Evolutionary conservation across 92 coral and sea anemone species (phyloP).

Genomic region (Phymanthus crucifer): DNA sequence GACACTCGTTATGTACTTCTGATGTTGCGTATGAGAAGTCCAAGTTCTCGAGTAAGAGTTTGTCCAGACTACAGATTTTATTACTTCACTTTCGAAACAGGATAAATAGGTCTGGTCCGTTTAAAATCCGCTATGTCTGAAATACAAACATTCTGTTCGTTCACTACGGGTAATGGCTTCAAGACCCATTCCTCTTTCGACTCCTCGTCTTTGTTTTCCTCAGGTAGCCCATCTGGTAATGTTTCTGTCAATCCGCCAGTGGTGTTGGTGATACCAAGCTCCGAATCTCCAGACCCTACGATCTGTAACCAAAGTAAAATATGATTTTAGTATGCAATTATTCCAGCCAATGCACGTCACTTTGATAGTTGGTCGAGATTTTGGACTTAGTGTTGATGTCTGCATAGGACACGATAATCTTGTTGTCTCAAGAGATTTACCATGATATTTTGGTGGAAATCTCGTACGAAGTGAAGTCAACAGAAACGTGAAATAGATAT

Average conservation of each 20-base stretch:
- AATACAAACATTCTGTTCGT: slow-evolving; percentile 44
- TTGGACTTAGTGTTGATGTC: too few relatives aligned
- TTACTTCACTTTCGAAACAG: slow-evolving; percentile 67
- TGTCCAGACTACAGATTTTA: neutral
- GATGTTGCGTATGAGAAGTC: neutral
- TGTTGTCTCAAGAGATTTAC: too few relatives aligned
- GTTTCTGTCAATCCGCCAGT: neutral
- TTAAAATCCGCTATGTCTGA: slow-evolving; percentile 70
- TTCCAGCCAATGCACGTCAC: too few relatives aligned
- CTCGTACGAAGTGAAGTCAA: too few relatives aligned
- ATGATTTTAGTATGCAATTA: too few relatives aligned
- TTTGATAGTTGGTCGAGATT: too few relatives aligned
- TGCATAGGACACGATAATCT: neutral
- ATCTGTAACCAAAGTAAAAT: slow-evolving; percentile 41
- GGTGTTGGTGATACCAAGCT: slow-evolving; percentile 27
- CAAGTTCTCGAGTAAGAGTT: neutral
- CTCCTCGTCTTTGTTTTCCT: slow-evolving; percentile 65
- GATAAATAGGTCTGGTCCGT: slow-evolving; percentile 66
- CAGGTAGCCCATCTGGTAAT: slow-evolving; percentile 16
- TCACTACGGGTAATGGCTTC: slow-evolving; percentile 51
- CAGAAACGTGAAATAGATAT: too few relatives aligned
- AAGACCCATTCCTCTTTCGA: slow-evolving; percentile 71
- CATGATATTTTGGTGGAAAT: too few relatives aligned
- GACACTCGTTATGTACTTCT: too few relatives aligned
- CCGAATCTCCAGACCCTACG: slow-evolving; percentile 72